These are phyloP conservation scores for Halisarca cf. caerulea DNA, from an alignment of 37 sponge, comb jelly and placozoan genomes.

Conservation along the genomic window DNA sequence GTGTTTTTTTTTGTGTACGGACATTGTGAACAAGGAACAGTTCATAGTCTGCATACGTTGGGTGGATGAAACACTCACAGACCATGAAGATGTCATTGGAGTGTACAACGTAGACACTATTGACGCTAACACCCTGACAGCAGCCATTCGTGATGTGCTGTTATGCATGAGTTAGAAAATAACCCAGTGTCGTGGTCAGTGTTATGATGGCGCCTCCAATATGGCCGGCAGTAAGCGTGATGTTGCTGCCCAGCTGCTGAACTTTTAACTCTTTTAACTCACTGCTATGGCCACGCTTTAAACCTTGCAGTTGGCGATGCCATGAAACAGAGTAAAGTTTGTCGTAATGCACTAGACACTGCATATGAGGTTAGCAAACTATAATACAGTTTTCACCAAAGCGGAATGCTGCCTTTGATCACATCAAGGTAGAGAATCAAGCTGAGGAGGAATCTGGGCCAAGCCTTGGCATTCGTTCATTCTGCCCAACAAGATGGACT, in stretches of 20 bases:
- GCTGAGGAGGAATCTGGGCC: constrained; percentile 17
- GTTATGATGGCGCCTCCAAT: constrained; percentile 54
- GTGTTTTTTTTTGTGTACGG: constrained; percentile 67
- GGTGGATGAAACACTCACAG: constrained; percentile 33
- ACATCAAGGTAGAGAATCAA: constrained; percentile 31
- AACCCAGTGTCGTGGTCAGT: constrained; percentile 44
- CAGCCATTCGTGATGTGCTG: constrained; percentile 35
- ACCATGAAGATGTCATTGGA: constrained; percentile 52
- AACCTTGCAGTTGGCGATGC: constrained; percentile 45
- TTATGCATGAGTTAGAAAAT: constrained; percentile 19
- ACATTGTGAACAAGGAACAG: constrained; percentile 69
- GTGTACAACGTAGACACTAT: constrained; percentile 36
- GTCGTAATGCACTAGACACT: constrained; percentile 43
- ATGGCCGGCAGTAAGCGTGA: constrained; percentile 44
- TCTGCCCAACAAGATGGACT: constrained; percentile 65
- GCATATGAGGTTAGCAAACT: constrained; percentile 37
- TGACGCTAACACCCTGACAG: constrained; percentile 22
- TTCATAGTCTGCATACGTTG: constrained; percentile 64
- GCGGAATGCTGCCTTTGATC: constrained; percentile 54
- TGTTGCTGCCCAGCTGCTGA: constrained; percentile 42
- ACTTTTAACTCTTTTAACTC: constrained; percentile 24
- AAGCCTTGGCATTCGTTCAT: constrained; percentile 35
- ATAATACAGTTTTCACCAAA: constrained; percentile 41
- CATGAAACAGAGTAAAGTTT: constrained; percentile 41
- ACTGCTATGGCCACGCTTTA: constrained; percentile 41